Percentiles rank a stretch among this genome's conserved stretches.
Evolutionary conservation across 2,888 invertebrate species (phyloP).

Genomic region (Meghimatium bilineatum): DNA sequence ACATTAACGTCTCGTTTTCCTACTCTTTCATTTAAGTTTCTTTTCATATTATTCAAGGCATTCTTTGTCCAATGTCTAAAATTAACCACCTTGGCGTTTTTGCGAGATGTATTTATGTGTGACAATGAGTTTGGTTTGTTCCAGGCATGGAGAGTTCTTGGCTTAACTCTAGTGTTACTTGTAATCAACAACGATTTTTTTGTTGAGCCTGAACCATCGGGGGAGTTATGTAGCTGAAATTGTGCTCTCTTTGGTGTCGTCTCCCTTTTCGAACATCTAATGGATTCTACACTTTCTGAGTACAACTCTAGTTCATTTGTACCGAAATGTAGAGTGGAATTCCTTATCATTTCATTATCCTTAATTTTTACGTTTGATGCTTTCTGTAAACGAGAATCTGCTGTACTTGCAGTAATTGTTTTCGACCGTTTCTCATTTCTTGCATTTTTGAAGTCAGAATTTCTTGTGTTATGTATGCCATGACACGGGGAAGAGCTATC

Average conservation of each 20-base stretch:
- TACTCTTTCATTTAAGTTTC: background rate
- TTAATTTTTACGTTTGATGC: background rate
- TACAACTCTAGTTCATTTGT: background rate
- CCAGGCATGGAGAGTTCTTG: too few relatives aligned
- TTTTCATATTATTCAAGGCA: slow-evolving; percentile 30
- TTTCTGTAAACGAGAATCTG: background rate
- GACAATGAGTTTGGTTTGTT: background rate
- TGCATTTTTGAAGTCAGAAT: background rate
- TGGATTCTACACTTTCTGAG: background rate
- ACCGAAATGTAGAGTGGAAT: background rate
- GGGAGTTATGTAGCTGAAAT: background rate
- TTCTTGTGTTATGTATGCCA: background rate
- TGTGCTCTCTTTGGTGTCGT: background rate
- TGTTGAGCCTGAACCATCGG: background rate
- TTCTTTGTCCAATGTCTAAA: background rate
- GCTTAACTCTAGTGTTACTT: background rate
- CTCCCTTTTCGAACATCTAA: background rate
- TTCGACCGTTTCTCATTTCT: background rate
- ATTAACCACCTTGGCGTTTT: background rate
- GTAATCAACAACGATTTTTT: background rate
- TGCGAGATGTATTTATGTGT: background rate
- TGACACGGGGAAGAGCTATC: background rate
- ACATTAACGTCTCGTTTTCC: background rate
- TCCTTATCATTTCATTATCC: background rate
- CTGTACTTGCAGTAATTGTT: background rate